Evolutionary conservation across 2,797 vertebrate species (phyloP).

Genomic region (Hephaestus fuliginosus): DNA sequence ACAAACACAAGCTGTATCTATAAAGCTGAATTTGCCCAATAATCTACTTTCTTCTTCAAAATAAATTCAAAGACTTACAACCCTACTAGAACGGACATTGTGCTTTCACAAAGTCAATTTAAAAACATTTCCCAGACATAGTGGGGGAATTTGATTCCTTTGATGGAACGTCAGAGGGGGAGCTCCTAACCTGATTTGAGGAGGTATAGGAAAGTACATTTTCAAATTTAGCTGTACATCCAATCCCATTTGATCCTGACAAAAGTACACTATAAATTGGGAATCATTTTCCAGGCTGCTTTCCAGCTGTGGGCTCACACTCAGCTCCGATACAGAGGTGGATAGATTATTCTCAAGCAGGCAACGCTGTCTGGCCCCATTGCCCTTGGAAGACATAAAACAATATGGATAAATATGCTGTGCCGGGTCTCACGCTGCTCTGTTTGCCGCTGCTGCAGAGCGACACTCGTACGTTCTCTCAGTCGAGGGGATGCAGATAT

Average conservation of each 20-base stretch:
- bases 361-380: slow-evolving; percentile 53
- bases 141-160: slow-evolving; percentile 67
- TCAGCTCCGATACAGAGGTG: slow-evolving; percentile 48
- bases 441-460: slow-evolving; percentile 38
- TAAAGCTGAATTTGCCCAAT: slow-evolving; percentile 29
- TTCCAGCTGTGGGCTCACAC: slow-evolving; percentile 64
- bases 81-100: slow-evolving; percentile 52
- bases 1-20: slow-evolving; percentile 38
- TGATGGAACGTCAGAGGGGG: slow-evolving; percentile 64
- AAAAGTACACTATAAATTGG: slow-evolving; percentile 64
- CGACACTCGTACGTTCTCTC: slow-evolving; percentile 36
- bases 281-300: slow-evolving; percentile 65
- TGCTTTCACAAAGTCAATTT: slow-evolving; percentile 67
- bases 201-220: slow-evolving; percentile 65
- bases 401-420: slow-evolving; percentile 63
- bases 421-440: slow-evolving; percentile 38
- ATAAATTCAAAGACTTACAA: slow-evolving; percentile 44
- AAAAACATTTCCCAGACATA: slow-evolving; percentile 61
- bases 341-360: slow-evolving; percentile 68
- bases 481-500: slow-evolving; percentile 22
- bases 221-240: slow-evolving; percentile 66
- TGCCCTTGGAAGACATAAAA: slow-evolving; percentile 70
- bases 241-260: slow-evolving; percentile 76
- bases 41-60: slow-evolving; percentile 50
- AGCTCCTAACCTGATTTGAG: slow-evolving; percentile 72